A percentile compares a stretch with the other conserved stretches of the same genome.
These are phyloP conservation scores for Falcaria lacertinaria DNA, from an alignment of 2,888 invertebrate species.

Conservation along the genomic window DNA sequence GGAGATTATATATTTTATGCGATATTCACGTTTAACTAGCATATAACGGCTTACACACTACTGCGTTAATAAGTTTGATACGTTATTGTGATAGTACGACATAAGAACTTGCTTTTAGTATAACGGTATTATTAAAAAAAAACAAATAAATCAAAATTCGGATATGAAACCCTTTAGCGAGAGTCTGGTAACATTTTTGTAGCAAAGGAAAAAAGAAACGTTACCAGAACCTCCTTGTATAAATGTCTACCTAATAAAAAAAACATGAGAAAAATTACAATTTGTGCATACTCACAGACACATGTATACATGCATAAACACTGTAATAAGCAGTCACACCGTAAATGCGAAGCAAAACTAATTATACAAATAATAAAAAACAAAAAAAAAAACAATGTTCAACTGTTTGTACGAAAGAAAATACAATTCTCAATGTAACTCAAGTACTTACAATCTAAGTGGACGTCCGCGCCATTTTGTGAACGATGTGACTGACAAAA, in stretches of 20 bases:
- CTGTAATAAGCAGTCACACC: conserved; percentile 76
- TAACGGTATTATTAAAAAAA: conserved; percentile 24
- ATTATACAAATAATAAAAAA: conserved; percentile 12
- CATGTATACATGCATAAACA: conserved; percentile 72
- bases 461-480: conserved; percentile 54
- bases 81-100: conserved; percentile 13
- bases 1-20: conserved; percentile 37
- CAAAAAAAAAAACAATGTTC: conserved; percentile 45
- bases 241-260: conserved; percentile 42
- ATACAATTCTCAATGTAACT: conserved; percentile 54
- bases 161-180: conserved; percentile 43
- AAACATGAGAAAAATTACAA: conserved; percentile 53
- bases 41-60: conserved; percentile 49
- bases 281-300: conserved; percentile 77
- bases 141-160: conserved; percentile 44
- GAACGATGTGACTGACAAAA: conserved; percentile 42
- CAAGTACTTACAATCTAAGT: conserved; percentile 68
- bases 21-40: conserved; percentile 3
- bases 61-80: conserved; percentile 54
- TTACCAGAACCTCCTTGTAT: conserved; percentile 53
- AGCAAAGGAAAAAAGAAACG: conserved; percentile 28
- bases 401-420: conserved; percentile 63
- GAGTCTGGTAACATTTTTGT: conserved; percentile 45
- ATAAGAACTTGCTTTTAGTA: conserved; percentile 25
- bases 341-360: conserved; percentile 73